A percentile compares a stretch with the other conserved stretches of the same genome.
Conservation (phyloP, 1,140 invertebrate species). For the Trichogramma pretiosum region DNA sequence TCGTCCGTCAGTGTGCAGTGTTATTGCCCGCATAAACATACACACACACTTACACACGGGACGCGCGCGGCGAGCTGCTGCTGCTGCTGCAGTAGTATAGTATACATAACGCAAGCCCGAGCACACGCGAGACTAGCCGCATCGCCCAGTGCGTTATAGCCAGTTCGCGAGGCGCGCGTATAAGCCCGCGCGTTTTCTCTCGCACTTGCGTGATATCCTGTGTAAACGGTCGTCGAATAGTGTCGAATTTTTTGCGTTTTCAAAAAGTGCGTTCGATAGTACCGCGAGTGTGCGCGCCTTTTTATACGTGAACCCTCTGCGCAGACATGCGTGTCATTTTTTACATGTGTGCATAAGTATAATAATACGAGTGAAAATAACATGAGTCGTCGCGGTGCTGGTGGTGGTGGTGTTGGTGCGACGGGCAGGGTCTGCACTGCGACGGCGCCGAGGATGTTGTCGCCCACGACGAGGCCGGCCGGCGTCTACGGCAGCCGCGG, state of each 20-base stretch:
- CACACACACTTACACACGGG: background rate
- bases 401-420: background rate
- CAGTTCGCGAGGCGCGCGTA: background rate
- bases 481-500: background rate
- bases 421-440: background rate
- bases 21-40: too few relatives aligned
- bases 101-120: too few relatives aligned
- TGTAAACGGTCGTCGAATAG: background rate
- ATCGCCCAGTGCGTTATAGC: background rate
- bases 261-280: constrained; percentile 29
- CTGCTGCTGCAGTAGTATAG: too few relatives aligned
- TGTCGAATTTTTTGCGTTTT: too few relatives aligned
- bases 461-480: constrained; percentile 13
- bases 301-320: constrained; percentile 27
- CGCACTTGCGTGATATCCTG: background rate
- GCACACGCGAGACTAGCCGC: too few relatives aligned
- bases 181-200: background rate
- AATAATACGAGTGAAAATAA: too few relatives aligned
- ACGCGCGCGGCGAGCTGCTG: too few relatives aligned
- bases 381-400: too few relatives aligned
- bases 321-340: background rate
- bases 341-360: background rate
- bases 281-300: too few relatives aligned
- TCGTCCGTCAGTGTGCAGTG: too few relatives aligned
- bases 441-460: background rate